Evolutionary conservation across 2,888 invertebrate genomes (phyloP), one percentile per base, ranked within the genome.

Genomic region (Anodontia alba): DNA sequence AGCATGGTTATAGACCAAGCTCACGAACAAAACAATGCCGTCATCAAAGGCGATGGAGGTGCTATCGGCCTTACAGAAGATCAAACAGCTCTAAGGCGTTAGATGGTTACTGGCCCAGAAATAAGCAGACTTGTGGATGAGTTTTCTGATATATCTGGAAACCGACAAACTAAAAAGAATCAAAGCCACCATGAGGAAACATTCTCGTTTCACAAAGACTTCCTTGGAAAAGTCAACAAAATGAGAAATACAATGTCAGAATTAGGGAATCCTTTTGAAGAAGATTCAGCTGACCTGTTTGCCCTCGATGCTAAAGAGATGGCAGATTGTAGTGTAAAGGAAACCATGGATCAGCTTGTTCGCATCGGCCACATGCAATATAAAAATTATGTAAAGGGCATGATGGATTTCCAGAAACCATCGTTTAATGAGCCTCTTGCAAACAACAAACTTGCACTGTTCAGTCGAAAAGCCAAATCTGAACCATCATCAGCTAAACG

Each of bases 41-140:
- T 62, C 1, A 29, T 33, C 1, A 62, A 62, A 20, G 20, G 23
- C 20, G 31, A 62, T 62, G 31, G 62, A 17, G 33, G 54, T 3
- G 54, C 54, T 8, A 26, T 54, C 3, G 54, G 54, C 5, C 15
- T 62, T 1, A 62, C 10, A 10, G 62, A 62, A 62, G 23, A 62
- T 33, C 33, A 31, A 8, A 1, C 23, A 17, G 62, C 62, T 8
- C 20, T 31, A 23, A 1, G 62, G 20, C 3, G 62, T 10, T 62
- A 33, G 62, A 62, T 62, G 62, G 62, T 62, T 10, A 17, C 62
- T 1, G 62, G 62, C 10, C 62, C 31, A 20, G 62, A 62, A 62
- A 62, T 62, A 29, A 29, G 8, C 10, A 2, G 54, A 26, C 10
- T 54, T 23, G 7, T 23, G 5, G 29, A 54, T 5, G 8, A 54